phyloP scores from a whole-genome alignment of 1,140 invertebrate genomes.

The Microplitis mediator region DNA sequence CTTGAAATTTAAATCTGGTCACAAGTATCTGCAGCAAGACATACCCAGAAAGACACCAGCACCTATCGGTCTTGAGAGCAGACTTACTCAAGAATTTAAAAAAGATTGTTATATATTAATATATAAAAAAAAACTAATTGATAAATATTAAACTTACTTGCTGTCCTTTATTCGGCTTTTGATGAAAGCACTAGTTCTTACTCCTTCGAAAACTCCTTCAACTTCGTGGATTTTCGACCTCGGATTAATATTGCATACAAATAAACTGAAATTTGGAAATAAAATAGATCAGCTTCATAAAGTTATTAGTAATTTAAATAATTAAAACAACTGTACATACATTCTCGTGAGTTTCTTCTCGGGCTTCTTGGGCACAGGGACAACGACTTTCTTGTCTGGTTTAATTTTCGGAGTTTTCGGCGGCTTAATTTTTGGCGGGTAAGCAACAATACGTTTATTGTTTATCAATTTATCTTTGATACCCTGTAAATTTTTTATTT shows the following conservation, averaged over 20 bases:
- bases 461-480: slow-evolving; percentile 36
- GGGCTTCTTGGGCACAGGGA: slow-evolving; percentile 26
- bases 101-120: background rate
- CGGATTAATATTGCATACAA: slow-evolving; percentile 39
- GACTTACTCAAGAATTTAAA: too few relatives aligned
- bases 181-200: slow-evolving; percentile 38
- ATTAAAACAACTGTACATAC: slow-evolving; percentile 30
- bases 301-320: background rate
- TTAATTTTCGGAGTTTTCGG: slow-evolving; percentile 26
- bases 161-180: slow-evolving; percentile 9
- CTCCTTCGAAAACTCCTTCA: slow-evolving; percentile 36
- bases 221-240: slow-evolving; percentile 24
- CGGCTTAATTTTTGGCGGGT: slow-evolving; percentile 3
- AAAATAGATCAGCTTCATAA: background rate
- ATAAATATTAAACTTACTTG: background rate
- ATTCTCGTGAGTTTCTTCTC: slow-evolving; percentile 27
- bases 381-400: slow-evolving; percentile 32
- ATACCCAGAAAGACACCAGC: too few relatives aligned
- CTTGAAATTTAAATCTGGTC: too few relatives aligned
- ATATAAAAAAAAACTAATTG: background rate
- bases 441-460: slow-evolving; percentile 40
- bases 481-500: slow-evolving; percentile 39
- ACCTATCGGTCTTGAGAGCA: too few relatives aligned
- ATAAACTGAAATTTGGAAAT: slow-evolving; percentile 34
- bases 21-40: too few relatives aligned